Evolutionary conservation across 2,113 vertebrate species (phyloP), one percentile per base, ranked within the genome.

Genomic region (Syngnathus scovelli): DNA sequence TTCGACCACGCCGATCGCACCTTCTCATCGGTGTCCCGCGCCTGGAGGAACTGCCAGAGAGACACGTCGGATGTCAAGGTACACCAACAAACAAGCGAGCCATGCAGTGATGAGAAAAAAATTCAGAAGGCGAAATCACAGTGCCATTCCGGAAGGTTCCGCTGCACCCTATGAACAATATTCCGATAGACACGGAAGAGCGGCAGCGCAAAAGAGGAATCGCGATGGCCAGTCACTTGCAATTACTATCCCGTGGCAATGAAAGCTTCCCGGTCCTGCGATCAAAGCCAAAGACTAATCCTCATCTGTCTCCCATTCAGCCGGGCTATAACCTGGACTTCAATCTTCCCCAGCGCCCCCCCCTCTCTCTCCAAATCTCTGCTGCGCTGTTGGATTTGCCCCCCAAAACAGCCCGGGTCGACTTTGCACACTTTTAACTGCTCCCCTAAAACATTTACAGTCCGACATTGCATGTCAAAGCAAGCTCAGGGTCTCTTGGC

Each of bases 51-150:
- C 78, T 94, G 93, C 86, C 97, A 99, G 83, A 94, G 96, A 74
- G 96, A 99, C 89, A 99, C 96, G 1, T 98, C 95, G 43, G 97
- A 99, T 73, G 95, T 99, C 63, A 99, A 99, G 96, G 96, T 99
- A 92, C 72, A 58, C 27, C 27, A 33, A 3, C 27, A 33, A 33
- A 33, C 27, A 33, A 33, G 27, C 27, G 27, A 33, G 27, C 27
- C 3, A 3, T 33, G 27, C 27, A 27, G 27, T 27, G 27, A 27
- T 3, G 27, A 3, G 3, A 33, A 61, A 61, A n/a, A 62, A 8
- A 61, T 18, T 39, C 8, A 1, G 11, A 54, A n/a, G 2, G 8
- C 3, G 19, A n/a, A 13, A 27, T 1, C 8, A 2, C 13, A 21
- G 49, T 21, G 49, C 10, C 19, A 21, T 52, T n/a, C 19, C 7